Base-by-base conservation (phyloP, 2,797 vertebrate species). In the Cirrhinus mrigala region DNA sequence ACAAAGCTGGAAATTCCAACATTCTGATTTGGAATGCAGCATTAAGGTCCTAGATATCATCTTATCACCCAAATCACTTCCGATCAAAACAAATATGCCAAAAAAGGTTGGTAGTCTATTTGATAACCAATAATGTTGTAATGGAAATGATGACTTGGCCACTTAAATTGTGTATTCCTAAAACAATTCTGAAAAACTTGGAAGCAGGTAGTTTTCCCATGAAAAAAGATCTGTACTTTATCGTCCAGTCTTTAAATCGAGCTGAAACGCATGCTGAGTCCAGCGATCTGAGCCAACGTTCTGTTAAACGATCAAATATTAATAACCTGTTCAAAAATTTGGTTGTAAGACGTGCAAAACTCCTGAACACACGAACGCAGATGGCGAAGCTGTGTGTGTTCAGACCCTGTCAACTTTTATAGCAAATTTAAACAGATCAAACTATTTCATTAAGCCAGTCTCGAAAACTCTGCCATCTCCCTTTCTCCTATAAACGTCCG, bases 261-360 rank as follows among this genome's bases (percentile, higher is more conserved):
- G 58, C 73, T 20, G 27, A 75, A 83, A 50, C 6, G 44, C 69
- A 74, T 22, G n/a, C 74, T 33, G 64, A 70, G 50, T 79, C 27
- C 75, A 84, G 64, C 9, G 2, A 33, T 62, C 40, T 60, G 66
- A 84, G 66, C 75, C 83, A 84, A 69, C 4, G n/a, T 69, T 56
- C 50, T 68, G 82, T 37, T 29, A 69, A 69, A 78, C 24, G 60
- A 84, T 84, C 84, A 86, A 84, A 84, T 54, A 79, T 70, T 68
- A 81, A 84, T 80, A 56, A 87, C 24, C 20, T 48, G 48, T 79
- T 84, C 18, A 58, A 78, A 82, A 86, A 74, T 75, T 62, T 68
- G 81, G 85, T 82, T 83, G 83, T 76, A 66, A 84, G 56, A 85
- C 50, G 81, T 80, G 46, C 64, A 87, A 70, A 85, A 75, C 62